Evolutionary conservation across 2,113 vertebrate species (phyloP).

Genomic region (Gallinago media): DNA sequence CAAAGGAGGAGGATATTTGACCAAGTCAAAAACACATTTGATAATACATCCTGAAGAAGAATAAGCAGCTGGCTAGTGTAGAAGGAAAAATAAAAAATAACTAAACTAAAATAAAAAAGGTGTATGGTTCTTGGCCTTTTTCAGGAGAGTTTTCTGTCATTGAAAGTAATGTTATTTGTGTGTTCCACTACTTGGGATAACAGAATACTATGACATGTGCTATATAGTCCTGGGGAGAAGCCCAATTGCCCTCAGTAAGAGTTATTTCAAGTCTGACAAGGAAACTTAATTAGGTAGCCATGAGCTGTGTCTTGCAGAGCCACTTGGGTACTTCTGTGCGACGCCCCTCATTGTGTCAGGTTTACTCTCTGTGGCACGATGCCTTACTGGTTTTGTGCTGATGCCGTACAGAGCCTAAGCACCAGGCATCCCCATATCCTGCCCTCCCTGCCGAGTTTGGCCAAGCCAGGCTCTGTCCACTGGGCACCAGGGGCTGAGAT

Average conservation of each 20-base stretch:
- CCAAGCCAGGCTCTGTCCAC: not conserved
- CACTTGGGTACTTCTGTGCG: not conserved
- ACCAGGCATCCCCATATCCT: not conserved
- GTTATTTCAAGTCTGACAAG: not conserved
- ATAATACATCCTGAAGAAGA: not conserved
- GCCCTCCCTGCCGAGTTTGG: not conserved
- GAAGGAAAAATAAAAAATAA: not conserved
- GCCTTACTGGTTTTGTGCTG: not conserved
- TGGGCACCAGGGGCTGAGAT: rapidly evolving
- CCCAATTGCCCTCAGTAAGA: not conserved
- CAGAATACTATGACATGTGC: not conserved
- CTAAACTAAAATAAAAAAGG: not conserved
- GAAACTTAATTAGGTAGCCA: not conserved
- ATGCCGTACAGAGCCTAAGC: not conserved
- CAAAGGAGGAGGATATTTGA: not conserved
- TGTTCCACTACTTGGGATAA: not conserved
- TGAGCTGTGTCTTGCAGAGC: not conserved
- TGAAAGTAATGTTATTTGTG: not conserved
- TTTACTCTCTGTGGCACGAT: rapidly evolving
- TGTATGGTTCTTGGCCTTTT: rapidly evolving
- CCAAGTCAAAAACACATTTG: not conserved
- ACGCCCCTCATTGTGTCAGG: rapidly evolving
- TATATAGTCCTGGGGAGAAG: not conserved
- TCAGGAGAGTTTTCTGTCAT: not conserved
- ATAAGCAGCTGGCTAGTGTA: not conserved